A percentile compares a stretch with the other conserved stretches of the same genome.
phyloP scores from a whole-genome alignment of 2,797 vertebrate species.

The Rhabdomys pumilio region DNA sequence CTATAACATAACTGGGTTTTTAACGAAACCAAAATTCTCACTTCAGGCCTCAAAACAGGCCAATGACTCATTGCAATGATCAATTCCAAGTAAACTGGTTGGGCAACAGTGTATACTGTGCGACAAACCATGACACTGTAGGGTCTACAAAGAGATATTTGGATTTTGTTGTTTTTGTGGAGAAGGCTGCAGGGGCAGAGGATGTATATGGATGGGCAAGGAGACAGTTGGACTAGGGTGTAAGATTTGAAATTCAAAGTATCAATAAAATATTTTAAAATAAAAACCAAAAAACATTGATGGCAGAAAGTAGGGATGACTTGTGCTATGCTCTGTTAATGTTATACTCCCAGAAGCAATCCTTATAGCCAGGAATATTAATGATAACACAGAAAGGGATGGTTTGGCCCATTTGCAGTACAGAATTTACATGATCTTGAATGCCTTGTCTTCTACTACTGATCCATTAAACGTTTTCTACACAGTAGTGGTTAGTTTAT shows the following conservation, averaged over 20 bases:
- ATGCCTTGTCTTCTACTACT: neutral
- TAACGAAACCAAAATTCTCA: neutral
- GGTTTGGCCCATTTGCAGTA: neutral
- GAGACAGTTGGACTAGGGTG: neutral
- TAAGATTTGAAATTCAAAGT: neutral
- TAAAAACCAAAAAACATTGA: neutral
- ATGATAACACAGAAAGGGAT: neutral
- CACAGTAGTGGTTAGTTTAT: neutral
- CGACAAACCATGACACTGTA: neutral
- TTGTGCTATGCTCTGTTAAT: neutral
- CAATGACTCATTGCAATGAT: neutral
- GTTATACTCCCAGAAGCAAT: neutral
- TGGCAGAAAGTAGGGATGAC: neutral
- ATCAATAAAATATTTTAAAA: neutral
- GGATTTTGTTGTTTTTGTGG: neutral
- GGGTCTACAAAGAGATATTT: neutral
- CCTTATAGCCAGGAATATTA: neutral
- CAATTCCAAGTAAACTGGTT: neutral
- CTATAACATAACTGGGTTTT: neutral
- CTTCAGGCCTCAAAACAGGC: neutral
- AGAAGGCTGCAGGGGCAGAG: neutral
- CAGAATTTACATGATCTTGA: neutral
- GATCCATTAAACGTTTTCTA: neutral
- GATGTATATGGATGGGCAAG: neutral
- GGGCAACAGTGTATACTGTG: neutral